Evolutionary conservation across 2,888 invertebrate genomes (phyloP).

Genomic region (Heteromyza rotundicornis): DNA sequence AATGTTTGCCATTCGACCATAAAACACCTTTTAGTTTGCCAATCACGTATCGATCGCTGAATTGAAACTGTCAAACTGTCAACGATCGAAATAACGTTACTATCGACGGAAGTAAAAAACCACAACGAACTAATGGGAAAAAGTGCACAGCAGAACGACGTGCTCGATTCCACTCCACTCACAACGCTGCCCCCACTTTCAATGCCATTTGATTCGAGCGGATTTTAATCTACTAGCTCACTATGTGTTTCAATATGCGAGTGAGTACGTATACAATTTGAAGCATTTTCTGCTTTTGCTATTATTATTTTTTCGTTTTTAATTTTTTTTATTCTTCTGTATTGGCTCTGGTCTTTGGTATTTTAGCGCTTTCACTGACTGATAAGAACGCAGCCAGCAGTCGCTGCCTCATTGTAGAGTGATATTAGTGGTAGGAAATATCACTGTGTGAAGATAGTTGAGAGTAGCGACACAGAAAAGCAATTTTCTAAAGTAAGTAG

Average conservation of each 20-base stretch:
- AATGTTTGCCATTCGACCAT: too few species aligned
- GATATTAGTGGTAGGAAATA: too few species aligned
- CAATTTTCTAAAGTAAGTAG: too few species aligned
- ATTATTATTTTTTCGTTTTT: too few species aligned
- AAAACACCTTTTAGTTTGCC: background rate
- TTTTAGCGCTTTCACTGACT: constrained; percentile 1
- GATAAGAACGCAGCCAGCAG: too few species aligned
- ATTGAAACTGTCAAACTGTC: background rate
- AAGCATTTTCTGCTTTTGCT: background rate
- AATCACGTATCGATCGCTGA: background rate
- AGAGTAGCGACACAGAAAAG: too few species aligned
- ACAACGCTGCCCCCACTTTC: background rate
- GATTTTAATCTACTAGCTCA: background rate
- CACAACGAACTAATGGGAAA: background rate
- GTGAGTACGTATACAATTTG: background rate
- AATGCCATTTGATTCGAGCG: background rate
- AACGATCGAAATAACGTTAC: background rate
- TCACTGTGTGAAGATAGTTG: too few species aligned
- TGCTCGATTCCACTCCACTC: background rate
- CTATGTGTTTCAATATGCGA: background rate
- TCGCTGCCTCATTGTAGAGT: too few species aligned
- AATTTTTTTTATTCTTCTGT: background rate
- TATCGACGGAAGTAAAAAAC: background rate
- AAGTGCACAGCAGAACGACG: background rate
- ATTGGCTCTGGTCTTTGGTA: too few species aligned